Evolutionary conservation across 2,797 vertebrate species (phyloP), one percentile per base, ranked within the genome.

Genomic region (Hemitrygon akajei): DNA sequence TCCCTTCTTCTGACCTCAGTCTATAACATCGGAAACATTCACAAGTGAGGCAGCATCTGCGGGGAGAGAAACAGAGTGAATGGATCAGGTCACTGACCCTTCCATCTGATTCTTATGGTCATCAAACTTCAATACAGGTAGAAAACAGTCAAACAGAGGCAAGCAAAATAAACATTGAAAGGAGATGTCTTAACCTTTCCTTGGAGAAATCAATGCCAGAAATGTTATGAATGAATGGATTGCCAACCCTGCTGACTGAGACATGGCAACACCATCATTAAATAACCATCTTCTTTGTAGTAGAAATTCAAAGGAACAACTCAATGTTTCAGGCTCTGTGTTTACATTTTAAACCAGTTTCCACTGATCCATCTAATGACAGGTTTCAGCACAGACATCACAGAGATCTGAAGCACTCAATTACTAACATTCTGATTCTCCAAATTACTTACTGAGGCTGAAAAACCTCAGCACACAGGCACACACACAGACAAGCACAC

Each of bases 281-380:
- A 89, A 89, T 89, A 69, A 66, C 34, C 34, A 89, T 69, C 86
- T 69, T 69, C 86, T 89, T 89, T 89, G 86, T 66, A 69, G 60
- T 89, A 7, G 3, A 69, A 89, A 69, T 89, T 89, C 63, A 89
- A 89, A 89, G 18, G n/a, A 69, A 89, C 18, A 69, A 69, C 66
- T 66, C 16, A 69, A 89, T 66, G 63, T 69, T 66, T 89, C 20
- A 58, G 3, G n/a, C n/a, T 37, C 86, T 7, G 0, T 89, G 86
- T 69, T 69, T 89, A 89, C 63, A 69, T 63, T 89, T 69, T 37
- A 69, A 69, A 73, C 22, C 82, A 69, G 60, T 60, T 89, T 34
- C 86, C 86, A 69, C n/a, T 89, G 86, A 89, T 60, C n/a, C 37
- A 22, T 22, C 69, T 89, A 89, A 89, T 89, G 66, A 89, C 3